Conservation (phyloP, 2,888 invertebrate genomes). For the Erpobdella octoculata region DNA sequence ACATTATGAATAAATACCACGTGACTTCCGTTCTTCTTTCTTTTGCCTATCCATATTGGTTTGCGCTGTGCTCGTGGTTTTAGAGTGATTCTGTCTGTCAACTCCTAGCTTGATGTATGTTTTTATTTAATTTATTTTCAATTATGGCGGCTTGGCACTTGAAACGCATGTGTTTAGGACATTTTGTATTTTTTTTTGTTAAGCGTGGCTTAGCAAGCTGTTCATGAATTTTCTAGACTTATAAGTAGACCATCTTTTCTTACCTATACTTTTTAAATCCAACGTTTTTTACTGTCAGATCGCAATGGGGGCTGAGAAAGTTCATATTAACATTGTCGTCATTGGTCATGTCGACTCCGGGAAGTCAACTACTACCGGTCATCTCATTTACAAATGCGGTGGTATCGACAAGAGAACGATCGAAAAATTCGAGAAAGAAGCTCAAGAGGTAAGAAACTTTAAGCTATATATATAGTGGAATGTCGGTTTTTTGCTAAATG, state of each 20-base stretch:
- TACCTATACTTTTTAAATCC: too few relatives aligned
- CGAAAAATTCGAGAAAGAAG: constrained; percentile 99
- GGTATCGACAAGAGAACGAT: constrained; percentile 99
- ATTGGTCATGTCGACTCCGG: constrained; percentile 98
- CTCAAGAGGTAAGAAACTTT: constrained; percentile 66
- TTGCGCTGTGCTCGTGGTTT: neutral
- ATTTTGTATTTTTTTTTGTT: too few relatives aligned
- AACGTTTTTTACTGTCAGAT: neutral
- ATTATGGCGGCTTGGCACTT: too few relatives aligned
- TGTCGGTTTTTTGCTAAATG: neutral
- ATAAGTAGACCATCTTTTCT: too few relatives aligned
- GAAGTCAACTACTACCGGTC: constrained; percentile 81
- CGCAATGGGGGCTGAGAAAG: constrained; percentile 61
- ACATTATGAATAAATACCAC: neutral
- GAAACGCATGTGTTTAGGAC: too few relatives aligned
- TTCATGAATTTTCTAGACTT: too few relatives aligned
- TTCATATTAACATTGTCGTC: constrained; percentile 96
- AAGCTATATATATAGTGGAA: neutral
- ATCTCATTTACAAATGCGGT: constrained; percentile 99
- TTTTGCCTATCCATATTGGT: neutral
- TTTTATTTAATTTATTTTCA: too few relatives aligned
- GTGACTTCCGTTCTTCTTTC: neutral
- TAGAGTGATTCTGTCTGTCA: too few relatives aligned
- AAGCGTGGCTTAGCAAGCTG: too few relatives aligned
- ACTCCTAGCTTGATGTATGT: too few relatives aligned